Percentiles rank a stretch among this genome's conserved stretches.
These are phyloP conservation scores for Orthosia incerta DNA, from an alignment of 2,888 invertebrate genomes.

Conservation along the genomic window DNA sequence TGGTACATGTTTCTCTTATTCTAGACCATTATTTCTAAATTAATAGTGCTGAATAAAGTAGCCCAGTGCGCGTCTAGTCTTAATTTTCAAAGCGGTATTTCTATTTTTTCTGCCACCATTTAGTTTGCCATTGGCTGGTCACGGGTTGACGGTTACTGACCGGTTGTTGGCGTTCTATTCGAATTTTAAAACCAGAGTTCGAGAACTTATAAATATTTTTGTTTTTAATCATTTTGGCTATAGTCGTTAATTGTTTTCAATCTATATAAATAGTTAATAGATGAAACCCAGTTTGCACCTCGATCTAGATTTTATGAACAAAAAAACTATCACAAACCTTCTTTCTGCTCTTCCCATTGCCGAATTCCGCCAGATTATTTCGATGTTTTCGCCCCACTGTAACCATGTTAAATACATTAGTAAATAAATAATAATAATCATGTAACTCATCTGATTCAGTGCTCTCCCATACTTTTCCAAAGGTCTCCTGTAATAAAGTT, in stretches of 20 bases:
- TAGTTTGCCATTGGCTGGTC: constrained; percentile 71
- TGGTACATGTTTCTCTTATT: neutral
- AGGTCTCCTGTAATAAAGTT: constrained; percentile 41
- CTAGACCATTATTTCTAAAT: neutral
- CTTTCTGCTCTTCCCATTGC: no score
- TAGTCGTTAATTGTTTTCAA: neutral
- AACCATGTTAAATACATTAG: neutral
- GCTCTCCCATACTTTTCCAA: neutral
- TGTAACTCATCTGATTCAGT: neutral
- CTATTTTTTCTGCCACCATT: constrained; percentile 65
- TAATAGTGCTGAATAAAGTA: neutral
- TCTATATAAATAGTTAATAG: no score
- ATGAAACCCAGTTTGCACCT: neutral
- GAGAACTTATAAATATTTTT: constrained; percentile 23
- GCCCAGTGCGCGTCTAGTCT: constrained; percentile 23
- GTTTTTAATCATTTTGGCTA: neutral
- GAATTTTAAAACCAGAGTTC: constrained; percentile 56
- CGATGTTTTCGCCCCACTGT: neutral
- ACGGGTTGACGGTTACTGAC: constrained; percentile 63
- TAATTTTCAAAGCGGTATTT: constrained; percentile 68
- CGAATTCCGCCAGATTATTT: neutral
- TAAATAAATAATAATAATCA: neutral
- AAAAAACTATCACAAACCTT: no score
- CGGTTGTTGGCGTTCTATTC: constrained; percentile 58
- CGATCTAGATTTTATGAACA: neutral